Conservation (phyloP, 2,888 invertebrate genomes). For the Apodemia mormo region DNA sequence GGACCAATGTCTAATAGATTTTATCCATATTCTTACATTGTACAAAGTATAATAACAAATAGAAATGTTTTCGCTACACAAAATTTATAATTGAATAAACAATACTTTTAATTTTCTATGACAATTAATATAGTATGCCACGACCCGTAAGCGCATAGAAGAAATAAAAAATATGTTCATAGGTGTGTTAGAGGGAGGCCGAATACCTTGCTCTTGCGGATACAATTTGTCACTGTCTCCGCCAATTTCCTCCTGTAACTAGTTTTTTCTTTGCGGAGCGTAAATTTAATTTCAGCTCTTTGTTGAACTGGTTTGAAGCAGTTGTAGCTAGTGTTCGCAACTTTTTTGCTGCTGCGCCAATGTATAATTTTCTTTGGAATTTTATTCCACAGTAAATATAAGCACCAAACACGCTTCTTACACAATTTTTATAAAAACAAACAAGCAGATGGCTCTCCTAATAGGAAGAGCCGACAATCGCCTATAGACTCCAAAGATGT, state of each 20-base stretch:
- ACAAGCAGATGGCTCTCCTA: too few species aligned
- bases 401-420: not conserved
- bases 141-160: conserved; percentile 4
- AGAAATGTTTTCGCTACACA: too few species aligned
- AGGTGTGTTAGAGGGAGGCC: conserved; percentile 49
- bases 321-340: conserved; percentile 44
- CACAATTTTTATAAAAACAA: too few species aligned
- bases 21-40: too few species aligned
- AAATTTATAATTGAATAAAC: not conserved
- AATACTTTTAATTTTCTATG: not conserved
- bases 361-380: conserved; percentile 21
- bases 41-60: too few species aligned
- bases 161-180: conserved; percentile 47
- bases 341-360: conserved; percentile 17
- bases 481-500: too few species aligned
- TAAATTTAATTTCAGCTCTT: conserved; percentile 78
- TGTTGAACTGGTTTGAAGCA: conserved; percentile 66
- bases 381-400: not conserved
- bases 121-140: conserved; percentile 15
- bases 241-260: conserved; percentile 79
- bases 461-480: too few species aligned
- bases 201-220: conserved; percentile 61
- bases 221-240: conserved; percentile 79
- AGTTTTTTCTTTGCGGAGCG: conserved; percentile 78
- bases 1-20: too few species aligned